A percentile compares a stretch with the other conserved stretches of the same genome.
phyloP scores from a whole-genome alignment of 2,113 vertebrate genomes.

The Corythoichthys haematopterus region DNA sequence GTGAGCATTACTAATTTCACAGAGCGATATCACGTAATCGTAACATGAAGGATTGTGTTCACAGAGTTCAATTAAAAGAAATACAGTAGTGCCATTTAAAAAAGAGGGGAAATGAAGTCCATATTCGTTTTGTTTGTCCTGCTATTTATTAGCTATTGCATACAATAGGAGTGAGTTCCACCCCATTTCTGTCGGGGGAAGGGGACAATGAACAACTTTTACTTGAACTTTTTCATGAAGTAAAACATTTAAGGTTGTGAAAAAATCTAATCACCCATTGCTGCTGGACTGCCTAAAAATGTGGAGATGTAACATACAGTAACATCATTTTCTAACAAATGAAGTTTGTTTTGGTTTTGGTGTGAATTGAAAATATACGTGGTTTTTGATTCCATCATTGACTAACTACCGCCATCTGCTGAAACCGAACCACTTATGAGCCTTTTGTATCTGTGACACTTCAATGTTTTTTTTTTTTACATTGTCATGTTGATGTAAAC shows the following conservation, averaged over 20 bases:
- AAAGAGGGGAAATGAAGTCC: constrained; percentile 3
- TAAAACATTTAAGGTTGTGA: neutral
- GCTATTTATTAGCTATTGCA: constrained; percentile 6
- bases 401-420: constrained; percentile 26
- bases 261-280: neutral
- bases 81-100: constrained; percentile 34
- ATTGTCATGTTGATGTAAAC: constrained; percentile 52
- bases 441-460: constrained; percentile 42
- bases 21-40: constrained; percentile 5
- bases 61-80: constrained; percentile 7
- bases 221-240: neutral
- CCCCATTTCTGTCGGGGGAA: constrained; percentile 59
- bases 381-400: constrained; percentile 20
- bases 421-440: constrained; percentile 34
- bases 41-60: constrained; percentile 37
- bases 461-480: constrained; percentile 21
- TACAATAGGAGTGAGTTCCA: constrained; percentile 14
- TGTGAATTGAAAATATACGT: constrained; percentile 5
- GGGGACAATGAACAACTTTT: neutral
- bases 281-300: constrained; percentile 5
- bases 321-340: constrained; percentile 28
- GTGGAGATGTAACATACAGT: constrained; percentile 17
- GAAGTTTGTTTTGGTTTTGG: constrained; percentile 5
- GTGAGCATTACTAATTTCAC: neutral
- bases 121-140: constrained; percentile 27